Evolutionary conservation across 2,888 invertebrate genomes (phyloP), one percentile per base, ranked within the genome.

Genomic region (Orchestes rusci): DNA sequence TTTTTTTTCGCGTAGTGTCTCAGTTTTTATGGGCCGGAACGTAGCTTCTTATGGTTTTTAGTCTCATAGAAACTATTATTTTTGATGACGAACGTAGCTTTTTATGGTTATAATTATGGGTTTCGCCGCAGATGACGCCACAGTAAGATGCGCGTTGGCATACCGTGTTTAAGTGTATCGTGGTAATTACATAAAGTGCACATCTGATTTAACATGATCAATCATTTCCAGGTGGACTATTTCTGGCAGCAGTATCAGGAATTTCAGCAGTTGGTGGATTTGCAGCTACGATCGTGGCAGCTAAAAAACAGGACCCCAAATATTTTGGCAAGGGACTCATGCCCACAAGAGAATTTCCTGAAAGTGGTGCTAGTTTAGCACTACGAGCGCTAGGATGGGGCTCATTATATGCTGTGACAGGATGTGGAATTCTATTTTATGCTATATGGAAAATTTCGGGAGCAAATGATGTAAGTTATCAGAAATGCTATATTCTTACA

Each of bases 381-480:
- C 53, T 87, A 39, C 74, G 88, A 62, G 95, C 95, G 0, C 71
- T 95, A 1, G 86, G 84, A 4, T 86, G 88, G 84, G 94, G 92
- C 2, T 84, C 89, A 0, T 53, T 92, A 1, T 92, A 87, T 68
- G 90, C 94, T 0, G 70, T 91, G n/a, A 72, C 84, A 23, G 93
- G 93, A 1, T 88, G 91, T 42, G 79, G 88, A 5, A 66, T 84
- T 37, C 66, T 94, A 39, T 88, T 84, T 63, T 90, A 82, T 67
- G 79, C 82, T 8, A 76, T 91, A 46, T 94, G 91, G 88, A 93
- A 92, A 69, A 61, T 91, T 10, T 82, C 91, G 29, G 93, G 92
- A 42, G 92, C 90, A 16, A 77, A 77, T 59, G 79, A 84, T 74
- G 89, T 90, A 73, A 75, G 76, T 70, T 20, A 20, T 23, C 5